These are phyloP conservation scores for Chloroceryle aenea DNA, from an alignment of 2,113 vertebrate genomes.

Conservation along the genomic window DNA sequence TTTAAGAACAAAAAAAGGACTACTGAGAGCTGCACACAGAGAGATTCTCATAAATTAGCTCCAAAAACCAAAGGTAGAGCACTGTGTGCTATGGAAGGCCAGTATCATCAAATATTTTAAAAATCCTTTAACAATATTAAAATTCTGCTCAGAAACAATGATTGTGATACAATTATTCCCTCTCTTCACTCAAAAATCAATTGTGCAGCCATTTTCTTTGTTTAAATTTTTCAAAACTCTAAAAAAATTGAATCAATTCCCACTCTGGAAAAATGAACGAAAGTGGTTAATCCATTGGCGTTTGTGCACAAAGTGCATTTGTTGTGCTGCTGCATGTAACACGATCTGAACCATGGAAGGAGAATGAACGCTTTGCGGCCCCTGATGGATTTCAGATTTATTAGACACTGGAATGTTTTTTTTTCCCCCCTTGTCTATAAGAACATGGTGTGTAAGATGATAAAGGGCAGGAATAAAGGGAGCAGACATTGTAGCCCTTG, in stretches of 20 bases:
- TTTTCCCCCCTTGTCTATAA: slow-evolving; percentile 56
- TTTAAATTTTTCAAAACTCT: slow-evolving; percentile 23
- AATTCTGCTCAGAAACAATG: slow-evolving; percentile 27
- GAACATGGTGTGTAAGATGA: slow-evolving; percentile 67
- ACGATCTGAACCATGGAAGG: slow-evolving; percentile 42
- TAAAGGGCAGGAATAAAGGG: slow-evolving; percentile 66
- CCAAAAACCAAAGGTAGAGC: slow-evolving; percentile 26
- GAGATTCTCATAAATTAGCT: slow-evolving; percentile 52
- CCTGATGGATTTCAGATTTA: slow-evolving; percentile 74
- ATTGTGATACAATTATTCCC: background rate
- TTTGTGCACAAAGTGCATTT: slow-evolving; percentile 66
- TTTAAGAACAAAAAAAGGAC: slow-evolving; percentile 42
- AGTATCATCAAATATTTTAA: background rate
- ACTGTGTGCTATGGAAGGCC: background rate
- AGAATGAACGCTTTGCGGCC: slow-evolving; percentile 48
- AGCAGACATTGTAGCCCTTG: slow-evolving; percentile 41
- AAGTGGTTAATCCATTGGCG: slow-evolving; percentile 45
- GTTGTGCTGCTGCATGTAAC: slow-evolving; percentile 67
- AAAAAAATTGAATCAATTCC: background rate
- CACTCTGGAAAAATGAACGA: slow-evolving; percentile 21
- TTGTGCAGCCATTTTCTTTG: background rate
- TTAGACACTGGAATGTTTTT: slow-evolving; percentile 69
- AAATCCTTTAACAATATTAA: slow-evolving; percentile 23
- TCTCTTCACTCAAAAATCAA: slow-evolving; percentile 3
- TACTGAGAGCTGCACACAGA: slow-evolving; percentile 23